Conservation (phyloP, 2,797 vertebrate species). For the Masticophis lateralis region DNA sequence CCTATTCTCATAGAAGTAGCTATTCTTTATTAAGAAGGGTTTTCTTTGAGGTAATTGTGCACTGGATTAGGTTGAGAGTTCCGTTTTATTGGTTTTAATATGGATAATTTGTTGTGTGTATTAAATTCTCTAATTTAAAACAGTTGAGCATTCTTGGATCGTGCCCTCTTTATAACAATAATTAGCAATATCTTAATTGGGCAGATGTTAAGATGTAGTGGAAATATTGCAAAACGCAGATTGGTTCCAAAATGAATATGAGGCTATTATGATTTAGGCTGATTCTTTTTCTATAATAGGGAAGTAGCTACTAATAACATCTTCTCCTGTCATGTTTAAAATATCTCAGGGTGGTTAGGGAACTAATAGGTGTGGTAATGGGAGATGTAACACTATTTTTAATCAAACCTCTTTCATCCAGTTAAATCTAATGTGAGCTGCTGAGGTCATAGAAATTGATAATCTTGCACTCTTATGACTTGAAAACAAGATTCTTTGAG, state of each 20-base stretch:
- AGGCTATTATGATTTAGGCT: conserved; percentile 65
- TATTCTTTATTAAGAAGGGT: background rate
- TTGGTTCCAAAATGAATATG: conserved; percentile 61
- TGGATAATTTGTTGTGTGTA: background rate
- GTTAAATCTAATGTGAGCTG: conserved; percentile 53
- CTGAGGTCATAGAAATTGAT: conserved; percentile 40
- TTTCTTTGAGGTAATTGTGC: background rate
- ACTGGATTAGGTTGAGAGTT: background rate
- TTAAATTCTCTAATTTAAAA: background rate
- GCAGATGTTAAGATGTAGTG: conserved; percentile 33
- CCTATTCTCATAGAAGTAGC: background rate
- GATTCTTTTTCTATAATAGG: conserved; percentile 69
- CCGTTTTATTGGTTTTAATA: background rate
- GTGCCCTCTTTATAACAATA: background rate
- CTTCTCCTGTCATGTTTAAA: conserved; percentile 71
- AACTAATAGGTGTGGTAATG: conserved; percentile 68
- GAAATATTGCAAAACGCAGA: conserved; percentile 46
- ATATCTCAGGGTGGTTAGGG: conserved; percentile 55
- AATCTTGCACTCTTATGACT: conserved; percentile 19
- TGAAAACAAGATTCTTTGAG: conserved; percentile 37
- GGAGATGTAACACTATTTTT: conserved; percentile 64
- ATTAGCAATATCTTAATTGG: background rate
- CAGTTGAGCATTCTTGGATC: background rate
- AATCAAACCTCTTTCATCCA: conserved; percentile 56
- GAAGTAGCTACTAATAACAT: conserved; percentile 66